Evolutionary conservation across 2,888 invertebrate genomes (phyloP).

Genomic region (Drosophila putrida): DNA sequence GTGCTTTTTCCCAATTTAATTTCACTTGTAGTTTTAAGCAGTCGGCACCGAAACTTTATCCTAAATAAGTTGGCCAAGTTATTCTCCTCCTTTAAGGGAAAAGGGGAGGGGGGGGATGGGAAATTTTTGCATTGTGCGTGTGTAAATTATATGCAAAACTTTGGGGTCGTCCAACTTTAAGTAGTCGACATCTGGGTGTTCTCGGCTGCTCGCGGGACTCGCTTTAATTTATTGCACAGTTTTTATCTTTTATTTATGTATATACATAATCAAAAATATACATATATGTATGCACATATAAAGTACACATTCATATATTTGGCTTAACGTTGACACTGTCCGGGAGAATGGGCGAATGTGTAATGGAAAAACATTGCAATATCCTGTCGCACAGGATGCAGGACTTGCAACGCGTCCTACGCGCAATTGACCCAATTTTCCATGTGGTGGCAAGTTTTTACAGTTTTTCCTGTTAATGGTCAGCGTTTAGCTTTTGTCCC

Average conservation of each 20-base stretch:
- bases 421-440: conserved; percentile 69
- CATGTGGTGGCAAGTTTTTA: conserved; percentile 12
- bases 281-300: background rate
- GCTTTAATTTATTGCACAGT: conserved; percentile 57
- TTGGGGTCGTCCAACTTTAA: conserved; percentile 43
- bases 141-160: conserved; percentile 69
- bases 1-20: conserved; percentile 60
- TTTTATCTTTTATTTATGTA: conserved; percentile 31
- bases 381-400: conserved; percentile 56
- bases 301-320: conserved; percentile 24
- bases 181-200: conserved; percentile 30
- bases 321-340: conserved; percentile 27
- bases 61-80: conserved; percentile 56
- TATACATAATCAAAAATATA: conserved; percentile 10
- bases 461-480: conserved; percentile 45
- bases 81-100: background rate
- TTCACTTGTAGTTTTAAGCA: conserved; percentile 53
- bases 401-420: conserved; percentile 44
- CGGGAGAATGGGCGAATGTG: conserved; percentile 3
- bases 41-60: conserved; percentile 43
- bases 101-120: too few relatives aligned
- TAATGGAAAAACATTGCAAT: conserved; percentile 38
- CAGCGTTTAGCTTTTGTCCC: conserved; percentile 42
- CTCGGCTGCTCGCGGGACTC: conserved; percentile 17
- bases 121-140: conserved; percentile 36